Conservation (phyloP, 2,797 vertebrate species). For the Picus viridis region DNA sequence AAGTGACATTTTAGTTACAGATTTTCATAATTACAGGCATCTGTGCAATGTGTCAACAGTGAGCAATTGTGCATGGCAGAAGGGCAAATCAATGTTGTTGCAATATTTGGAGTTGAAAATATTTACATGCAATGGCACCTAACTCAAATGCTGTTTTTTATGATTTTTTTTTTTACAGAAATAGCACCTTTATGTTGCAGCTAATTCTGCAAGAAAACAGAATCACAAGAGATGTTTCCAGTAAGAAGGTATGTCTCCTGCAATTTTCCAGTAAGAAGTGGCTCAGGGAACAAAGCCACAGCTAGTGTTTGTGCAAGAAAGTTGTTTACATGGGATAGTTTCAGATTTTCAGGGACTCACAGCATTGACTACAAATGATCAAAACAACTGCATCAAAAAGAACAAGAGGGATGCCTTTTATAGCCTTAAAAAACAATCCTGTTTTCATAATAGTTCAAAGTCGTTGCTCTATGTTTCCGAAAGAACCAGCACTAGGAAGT, state of each 20-base stretch:
- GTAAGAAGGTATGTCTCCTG: neutral
- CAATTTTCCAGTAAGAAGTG: neutral
- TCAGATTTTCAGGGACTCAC: conserved; percentile 11
- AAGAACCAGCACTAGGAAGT: conserved; percentile 23
- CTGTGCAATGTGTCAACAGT: neutral
- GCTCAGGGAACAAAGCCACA: neutral
- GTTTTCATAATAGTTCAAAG: conserved; percentile 58
- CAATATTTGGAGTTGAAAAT: neutral
- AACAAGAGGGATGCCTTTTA: conserved; percentile 31
- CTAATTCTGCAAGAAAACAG: neutral
- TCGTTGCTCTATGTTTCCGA: neutral
- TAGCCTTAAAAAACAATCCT: conserved; percentile 43
- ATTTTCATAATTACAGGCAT: neutral
- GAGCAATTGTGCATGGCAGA: neutral
- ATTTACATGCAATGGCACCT: neutral
- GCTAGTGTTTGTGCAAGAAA: neutral
- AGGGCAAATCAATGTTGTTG: neutral
- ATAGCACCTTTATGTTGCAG: neutral
- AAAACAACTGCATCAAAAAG: neutral
- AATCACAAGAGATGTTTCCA: neutral
- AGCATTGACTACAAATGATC: neutral
- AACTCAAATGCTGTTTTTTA: neutral
- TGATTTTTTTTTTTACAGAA: neutral
- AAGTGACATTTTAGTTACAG: neutral
- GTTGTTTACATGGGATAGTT: neutral